Evolutionary conservation across 2,113 vertebrate species (phyloP), one percentile per base, ranked within the genome.

Genomic region (Entosphenus tridentatus): DNA sequence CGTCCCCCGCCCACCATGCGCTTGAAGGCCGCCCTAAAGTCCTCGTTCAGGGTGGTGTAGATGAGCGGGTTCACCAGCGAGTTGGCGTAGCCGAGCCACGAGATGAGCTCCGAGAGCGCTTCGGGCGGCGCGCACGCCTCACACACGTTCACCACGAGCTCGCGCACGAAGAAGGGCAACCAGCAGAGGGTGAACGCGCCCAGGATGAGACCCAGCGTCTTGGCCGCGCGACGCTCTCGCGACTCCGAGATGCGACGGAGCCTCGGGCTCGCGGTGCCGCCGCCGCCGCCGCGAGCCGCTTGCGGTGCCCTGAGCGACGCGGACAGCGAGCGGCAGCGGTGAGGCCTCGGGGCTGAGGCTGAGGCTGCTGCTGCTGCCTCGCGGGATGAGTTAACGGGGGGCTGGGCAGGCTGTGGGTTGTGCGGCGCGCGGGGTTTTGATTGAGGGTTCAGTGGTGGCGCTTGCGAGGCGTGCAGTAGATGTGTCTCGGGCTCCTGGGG

Each of bases 191-290:
- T 96, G 76, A 98, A 98, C 16, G 83, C 85, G 72, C 93, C 93
- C 93, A 98, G 96, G 76, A 98, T 98, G 77, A 98, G 95, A 62
- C 93, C 93, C 69, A 98, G 70, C 0, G 93, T 98, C 77, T 97
- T 96, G 68, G 96, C 79, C 57, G 92, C 93, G 76, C 96, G 96
- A 78, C 96, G 92, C 68, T 98, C 93, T 71, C 88, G 86, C 39
- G 39, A 39, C 39, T 39, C 39, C 3, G 39, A 39, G 39, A 39
- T 39, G 74, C 96, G 70, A 74, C 80, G 58, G 2, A 71, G 91
- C 69, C 84, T 87, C 2, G 62, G 58, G 13, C 13, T 8, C 39
- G 39, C 6, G 4, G 39, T 39, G 39, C 39, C 39, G 1, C 39
- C 2, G 21, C 21, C 39, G 6, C 39, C 39, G 39, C 39, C 39